phyloP scores from a whole-genome alignment of 2,113 vertebrate species.

The Pelusios castaneus region DNA sequence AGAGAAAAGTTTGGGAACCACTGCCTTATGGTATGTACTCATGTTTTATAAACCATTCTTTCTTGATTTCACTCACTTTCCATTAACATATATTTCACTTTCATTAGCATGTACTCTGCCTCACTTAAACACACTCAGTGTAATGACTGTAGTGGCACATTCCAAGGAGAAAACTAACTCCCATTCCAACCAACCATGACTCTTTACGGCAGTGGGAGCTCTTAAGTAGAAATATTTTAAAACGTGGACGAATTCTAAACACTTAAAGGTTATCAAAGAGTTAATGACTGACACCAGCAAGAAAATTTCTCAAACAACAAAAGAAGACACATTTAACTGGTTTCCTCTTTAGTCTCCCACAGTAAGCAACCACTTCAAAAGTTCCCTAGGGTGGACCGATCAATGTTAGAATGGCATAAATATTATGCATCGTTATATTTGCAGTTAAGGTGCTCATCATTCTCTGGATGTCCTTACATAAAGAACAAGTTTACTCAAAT shows the following conservation, averaged over 20 bases:
- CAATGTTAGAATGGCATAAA: background rate
- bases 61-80: background rate
- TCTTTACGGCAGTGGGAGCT: background rate
- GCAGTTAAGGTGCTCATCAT: background rate
- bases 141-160: background rate
- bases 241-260: background rate
- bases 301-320: background rate
- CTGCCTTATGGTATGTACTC: background rate
- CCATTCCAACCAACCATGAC: background rate
- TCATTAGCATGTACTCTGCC: background rate
- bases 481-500: background rate
- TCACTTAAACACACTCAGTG: background rate
- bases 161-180: background rate
- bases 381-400: background rate
- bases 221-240: background rate
- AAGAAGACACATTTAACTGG: background rate
- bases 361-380: background rate
- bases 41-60: background rate
- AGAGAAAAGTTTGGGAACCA: no score
- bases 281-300: background rate
- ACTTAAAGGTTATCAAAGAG: no score
- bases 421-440: background rate
- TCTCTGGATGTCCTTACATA: conserved; percentile 34
- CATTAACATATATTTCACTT: background rate
- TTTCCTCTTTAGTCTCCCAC: background rate